These are phyloP conservation scores for Caranx ignobilis DNA, from an alignment of 2,113 vertebrate genomes.

Conservation along the genomic window DNA sequence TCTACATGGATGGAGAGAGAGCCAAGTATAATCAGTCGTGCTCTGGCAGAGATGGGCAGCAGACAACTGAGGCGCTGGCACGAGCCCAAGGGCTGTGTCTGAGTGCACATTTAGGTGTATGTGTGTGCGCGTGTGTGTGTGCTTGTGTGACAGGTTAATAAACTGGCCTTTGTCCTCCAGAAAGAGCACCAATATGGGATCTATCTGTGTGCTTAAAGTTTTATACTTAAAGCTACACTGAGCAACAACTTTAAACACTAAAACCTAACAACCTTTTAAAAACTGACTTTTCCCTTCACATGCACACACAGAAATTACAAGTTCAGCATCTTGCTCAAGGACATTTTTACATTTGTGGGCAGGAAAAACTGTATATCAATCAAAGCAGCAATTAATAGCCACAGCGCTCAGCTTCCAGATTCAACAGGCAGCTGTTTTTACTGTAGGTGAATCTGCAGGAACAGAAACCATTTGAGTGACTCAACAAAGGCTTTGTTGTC, in stretches of 20 bases:
- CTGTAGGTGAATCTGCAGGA: neutral
- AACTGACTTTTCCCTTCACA: neutral
- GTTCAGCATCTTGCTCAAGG: neutral
- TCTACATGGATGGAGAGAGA: conserved; percentile 46
- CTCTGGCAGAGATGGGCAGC: conserved; percentile 57
- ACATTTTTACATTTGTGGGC: neutral
- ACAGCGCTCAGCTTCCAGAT: neutral
- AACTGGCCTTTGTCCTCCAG: conserved; percentile 55
- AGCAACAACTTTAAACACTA: conserved; percentile 43
- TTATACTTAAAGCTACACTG: conserved; percentile 35
- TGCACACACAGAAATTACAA: neutral
- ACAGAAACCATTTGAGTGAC: neutral
- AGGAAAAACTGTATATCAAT: neutral
- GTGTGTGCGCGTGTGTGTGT: conserved; percentile 37
- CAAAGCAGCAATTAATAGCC: neutral
- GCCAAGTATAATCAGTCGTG: conserved; percentile 63
- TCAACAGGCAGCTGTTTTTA: neutral
- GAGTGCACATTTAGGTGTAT: conserved; percentile 19
- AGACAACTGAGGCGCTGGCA: conserved; percentile 46
- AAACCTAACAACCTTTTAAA: neutral
- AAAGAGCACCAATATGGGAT: conserved; percentile 44
- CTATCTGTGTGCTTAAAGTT: conserved; percentile 38
- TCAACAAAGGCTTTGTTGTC: no score
- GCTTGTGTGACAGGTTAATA: conserved; percentile 71
- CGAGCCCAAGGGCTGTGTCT: conserved; percentile 47